Percentiles rank a stretch among this genome's conserved stretches.
Evolutionary conservation across 2,888 invertebrate species (phyloP).

Genomic region (Tyria jacobaeae): DNA sequence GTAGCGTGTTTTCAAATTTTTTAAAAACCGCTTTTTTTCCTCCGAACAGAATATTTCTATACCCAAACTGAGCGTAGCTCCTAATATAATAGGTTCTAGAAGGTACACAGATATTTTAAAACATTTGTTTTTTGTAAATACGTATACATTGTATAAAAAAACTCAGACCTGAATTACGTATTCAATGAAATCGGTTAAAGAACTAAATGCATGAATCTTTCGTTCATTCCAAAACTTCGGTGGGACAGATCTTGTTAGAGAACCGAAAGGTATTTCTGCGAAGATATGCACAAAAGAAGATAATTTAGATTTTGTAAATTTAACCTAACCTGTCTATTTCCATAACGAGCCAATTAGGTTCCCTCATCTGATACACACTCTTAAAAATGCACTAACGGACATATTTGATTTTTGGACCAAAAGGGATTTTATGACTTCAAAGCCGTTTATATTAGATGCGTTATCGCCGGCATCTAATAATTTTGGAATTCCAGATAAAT

Average conservation of each 20-base stretch:
- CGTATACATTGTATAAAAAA: no score
- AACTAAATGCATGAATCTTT: conserved; percentile 92
- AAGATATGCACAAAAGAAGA: conserved; percentile 97
- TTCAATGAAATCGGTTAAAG: conserved; percentile 91
- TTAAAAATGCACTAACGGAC: conserved; percentile 95
- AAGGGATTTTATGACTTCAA: conserved; percentile 93
- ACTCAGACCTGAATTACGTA: no score
- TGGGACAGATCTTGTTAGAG: conserved; percentile 93
- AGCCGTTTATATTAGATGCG: not conserved
- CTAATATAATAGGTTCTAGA: no score
- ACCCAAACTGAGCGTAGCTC: no score
- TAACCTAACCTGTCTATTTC: conserved; percentile 95
- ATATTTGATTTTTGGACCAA: conserved; percentile 93
- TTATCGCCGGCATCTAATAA: conserved; percentile 92
- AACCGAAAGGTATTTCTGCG: conserved; percentile 94
- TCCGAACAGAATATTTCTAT: no score
- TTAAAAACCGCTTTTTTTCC: no score
- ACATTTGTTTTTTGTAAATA: no score
- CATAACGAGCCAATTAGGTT: conserved; percentile 93
- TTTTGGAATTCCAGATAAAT: conserved; percentile 95
- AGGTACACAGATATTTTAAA: no score
- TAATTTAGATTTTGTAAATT: conserved; percentile 94
- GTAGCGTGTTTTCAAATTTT: not conserved
- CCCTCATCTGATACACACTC: conserved; percentile 94
- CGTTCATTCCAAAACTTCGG: conserved; percentile 93